Percentiles rank a stretch among this genome's conserved stretches.
Conservation (phyloP, 2,113 vertebrate species). For the Ctenomys sociabilis region DNA sequence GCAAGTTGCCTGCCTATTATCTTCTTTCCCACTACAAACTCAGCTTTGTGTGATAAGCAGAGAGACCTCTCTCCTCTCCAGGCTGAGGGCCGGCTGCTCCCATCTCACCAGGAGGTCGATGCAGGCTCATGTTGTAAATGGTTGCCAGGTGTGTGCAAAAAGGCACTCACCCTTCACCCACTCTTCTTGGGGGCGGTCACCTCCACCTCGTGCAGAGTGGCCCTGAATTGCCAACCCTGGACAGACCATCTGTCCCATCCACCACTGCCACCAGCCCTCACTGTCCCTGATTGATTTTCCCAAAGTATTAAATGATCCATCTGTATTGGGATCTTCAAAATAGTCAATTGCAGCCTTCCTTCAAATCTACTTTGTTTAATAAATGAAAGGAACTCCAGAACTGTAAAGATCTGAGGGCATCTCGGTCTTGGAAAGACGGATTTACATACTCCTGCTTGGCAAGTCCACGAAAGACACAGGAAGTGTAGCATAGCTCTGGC, state of each 20-base stretch:
- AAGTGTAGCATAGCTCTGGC: conserved; percentile 10
- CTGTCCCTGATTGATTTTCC: background rate
- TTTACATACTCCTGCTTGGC: background rate
- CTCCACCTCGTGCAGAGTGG: background rate
- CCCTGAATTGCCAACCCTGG: background rate
- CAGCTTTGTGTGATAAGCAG: conserved; percentile 25
- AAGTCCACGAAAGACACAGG: conserved; percentile 61
- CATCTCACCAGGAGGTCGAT: background rate
- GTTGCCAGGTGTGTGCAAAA: conserved; percentile 59
- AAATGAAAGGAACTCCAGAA: background rate
- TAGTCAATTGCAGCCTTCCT: conserved; percentile 40
- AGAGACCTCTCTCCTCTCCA: conserved; percentile 9
- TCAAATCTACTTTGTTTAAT: conserved; percentile 46
- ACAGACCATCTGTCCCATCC: conserved; percentile 15
- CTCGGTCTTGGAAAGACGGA: conserved; percentile 55
- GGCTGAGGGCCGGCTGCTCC: background rate
- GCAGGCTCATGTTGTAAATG: background rate
- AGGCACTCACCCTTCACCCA: background rate
- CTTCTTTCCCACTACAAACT: background rate
- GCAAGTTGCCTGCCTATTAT: background rate
- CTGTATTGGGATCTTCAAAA: background rate
- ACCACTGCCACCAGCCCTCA: background rate
- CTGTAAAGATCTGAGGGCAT: conserved; percentile 56
- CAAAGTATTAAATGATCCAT: background rate
- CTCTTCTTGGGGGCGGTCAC: background rate